These are phyloP conservation scores for Semnopithecus entellus DNA, from an alignment of 2,113 vertebrate species.

Conservation along the genomic window DNA sequence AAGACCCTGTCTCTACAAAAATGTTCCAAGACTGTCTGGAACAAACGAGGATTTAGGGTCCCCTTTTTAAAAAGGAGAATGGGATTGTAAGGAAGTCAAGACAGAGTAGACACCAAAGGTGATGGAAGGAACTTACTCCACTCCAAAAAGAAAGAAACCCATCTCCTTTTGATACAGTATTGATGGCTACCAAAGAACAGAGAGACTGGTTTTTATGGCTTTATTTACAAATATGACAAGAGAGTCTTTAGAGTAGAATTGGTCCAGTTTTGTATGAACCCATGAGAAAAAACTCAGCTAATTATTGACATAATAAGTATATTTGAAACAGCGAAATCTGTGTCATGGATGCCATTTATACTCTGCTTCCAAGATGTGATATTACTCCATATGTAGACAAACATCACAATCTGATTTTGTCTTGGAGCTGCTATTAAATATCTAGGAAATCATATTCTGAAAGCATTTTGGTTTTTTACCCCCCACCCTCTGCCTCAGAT, in stretches of 20 bases:
- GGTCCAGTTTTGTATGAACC: background rate
- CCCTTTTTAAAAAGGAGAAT: background rate
- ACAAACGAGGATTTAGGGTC: background rate
- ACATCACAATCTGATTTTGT: background rate
- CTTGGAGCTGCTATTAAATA: background rate
- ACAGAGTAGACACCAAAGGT: background rate
- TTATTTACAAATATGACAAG: background rate
- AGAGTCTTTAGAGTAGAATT: background rate
- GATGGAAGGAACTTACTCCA: background rate
- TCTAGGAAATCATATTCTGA: background rate
- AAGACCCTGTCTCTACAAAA: background rate
- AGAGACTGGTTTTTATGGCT: background rate
- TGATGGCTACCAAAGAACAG: background rate
- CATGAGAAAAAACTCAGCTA: background rate
- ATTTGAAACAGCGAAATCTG: background rate
- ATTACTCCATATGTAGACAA: background rate
- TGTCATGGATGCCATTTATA: background rate
- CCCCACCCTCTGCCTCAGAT: background rate
- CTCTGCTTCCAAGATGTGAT: background rate
- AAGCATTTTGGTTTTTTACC: background rate
- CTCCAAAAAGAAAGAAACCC: background rate
- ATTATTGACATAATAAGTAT: background rate
- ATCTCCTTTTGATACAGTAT: background rate
- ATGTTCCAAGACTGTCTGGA: background rate
- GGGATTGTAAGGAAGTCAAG: too few species aligned